Conservation (phyloP, 2,113 vertebrate species). For the Elanoides forficatus region DNA sequence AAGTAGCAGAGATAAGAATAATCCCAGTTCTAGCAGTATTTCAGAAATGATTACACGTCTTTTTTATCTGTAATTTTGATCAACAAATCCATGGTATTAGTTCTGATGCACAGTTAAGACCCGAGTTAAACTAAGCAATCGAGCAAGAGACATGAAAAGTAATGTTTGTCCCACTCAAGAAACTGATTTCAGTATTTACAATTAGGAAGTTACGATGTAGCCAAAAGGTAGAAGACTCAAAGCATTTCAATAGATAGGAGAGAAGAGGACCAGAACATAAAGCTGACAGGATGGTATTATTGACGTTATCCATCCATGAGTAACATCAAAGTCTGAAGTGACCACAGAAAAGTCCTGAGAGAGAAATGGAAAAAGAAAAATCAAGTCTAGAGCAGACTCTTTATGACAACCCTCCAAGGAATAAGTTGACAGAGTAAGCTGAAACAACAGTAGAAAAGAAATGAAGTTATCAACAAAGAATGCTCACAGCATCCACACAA, state of each 20-base stretch:
- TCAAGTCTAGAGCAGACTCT: not conserved
- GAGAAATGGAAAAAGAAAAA: conserved; percentile 25
- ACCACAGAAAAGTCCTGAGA: conserved; percentile 33
- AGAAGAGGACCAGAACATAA: conserved; percentile 41
- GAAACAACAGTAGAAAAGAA: not conserved
- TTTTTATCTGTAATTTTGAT: too few relatives aligned
- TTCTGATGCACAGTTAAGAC: not conserved
- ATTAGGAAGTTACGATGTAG: not conserved
- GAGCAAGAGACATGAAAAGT: not conserved
- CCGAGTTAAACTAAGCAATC: not conserved
- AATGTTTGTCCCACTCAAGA: not conserved
- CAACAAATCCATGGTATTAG: not conserved
- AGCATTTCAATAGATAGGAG: conserved; percentile 29
- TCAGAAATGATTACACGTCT: not conserved
- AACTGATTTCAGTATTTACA: conserved; percentile 27
- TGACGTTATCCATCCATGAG: conserved; percentile 29
- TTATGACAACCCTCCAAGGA: not conserved
- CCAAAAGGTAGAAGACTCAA: conserved; percentile 28
- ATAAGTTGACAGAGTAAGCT: not conserved
- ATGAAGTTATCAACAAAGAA: not conserved
- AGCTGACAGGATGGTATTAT: conserved; percentile 24
- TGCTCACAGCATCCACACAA: not conserved
- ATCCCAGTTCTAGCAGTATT: not conserved
- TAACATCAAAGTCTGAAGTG: conserved; percentile 13
- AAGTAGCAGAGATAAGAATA: not conserved